phyloP scores from a whole-genome alignment of 2,113 vertebrate species.

The Pseudolaguvia tuberculata region DNA sequence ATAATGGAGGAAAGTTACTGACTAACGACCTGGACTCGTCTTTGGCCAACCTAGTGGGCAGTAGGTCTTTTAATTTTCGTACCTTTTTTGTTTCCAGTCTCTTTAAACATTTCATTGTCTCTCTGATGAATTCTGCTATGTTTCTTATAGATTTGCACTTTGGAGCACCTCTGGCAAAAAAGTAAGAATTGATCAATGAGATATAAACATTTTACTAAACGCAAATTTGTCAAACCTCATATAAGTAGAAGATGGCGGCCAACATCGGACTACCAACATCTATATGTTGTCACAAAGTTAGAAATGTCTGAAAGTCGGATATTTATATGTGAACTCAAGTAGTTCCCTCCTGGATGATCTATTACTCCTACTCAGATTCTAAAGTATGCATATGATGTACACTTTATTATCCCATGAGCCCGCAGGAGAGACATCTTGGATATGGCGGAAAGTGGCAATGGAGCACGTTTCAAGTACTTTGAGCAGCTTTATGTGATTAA shows the following conservation, averaged over 20 bases:
- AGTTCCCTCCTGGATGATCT: too few species aligned
- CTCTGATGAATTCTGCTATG: not conserved
- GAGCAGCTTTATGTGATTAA: too few species aligned
- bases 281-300: not conserved
- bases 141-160: constrained; percentile 79
- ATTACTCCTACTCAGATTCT: too few species aligned
- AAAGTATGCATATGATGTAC: too few species aligned
- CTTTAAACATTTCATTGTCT: constrained; percentile 4
- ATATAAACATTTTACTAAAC: not conserved
- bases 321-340: too few species aligned
- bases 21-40: constrained; percentile 81
- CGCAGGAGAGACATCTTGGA: too few species aligned
- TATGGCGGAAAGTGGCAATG: too few species aligned
- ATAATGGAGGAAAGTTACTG: constrained; percentile 73
- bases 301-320: too few species aligned
- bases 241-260: not conserved
- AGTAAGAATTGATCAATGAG: constrained; percentile 68
- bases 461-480: too few species aligned
- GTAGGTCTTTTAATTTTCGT: constrained; percentile 73
- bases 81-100: too few species aligned
- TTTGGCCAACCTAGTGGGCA: constrained; percentile 81
- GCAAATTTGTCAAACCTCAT: not conserved
- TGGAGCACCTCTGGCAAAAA: constrained; percentile 80
- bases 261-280: not conserved
- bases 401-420: too few species aligned